These are phyloP conservation scores for Apeltes quadracus DNA, from an alignment of 2,113 vertebrate genomes.

Conservation along the genomic window DNA sequence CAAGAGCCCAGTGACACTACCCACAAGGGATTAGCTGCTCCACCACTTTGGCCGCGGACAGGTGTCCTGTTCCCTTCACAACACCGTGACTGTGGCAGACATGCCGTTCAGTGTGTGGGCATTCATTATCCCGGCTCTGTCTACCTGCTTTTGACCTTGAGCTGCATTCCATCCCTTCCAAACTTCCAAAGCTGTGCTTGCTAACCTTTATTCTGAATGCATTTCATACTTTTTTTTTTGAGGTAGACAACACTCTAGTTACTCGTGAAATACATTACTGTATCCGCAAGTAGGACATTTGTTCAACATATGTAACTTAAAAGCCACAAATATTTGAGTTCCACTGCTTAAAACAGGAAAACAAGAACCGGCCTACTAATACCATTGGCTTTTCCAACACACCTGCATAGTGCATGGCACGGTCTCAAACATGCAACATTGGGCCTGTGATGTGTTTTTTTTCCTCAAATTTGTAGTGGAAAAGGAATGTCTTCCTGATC, in stretches of 20 bases:
- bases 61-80: conserved; percentile 32
- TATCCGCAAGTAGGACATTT: not conserved
- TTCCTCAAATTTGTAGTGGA: not conserved
- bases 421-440: not conserved
- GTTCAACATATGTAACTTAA: not conserved
- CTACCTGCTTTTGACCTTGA: conserved; percentile 52
- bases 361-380: not conserved
- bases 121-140: conserved; percentile 34
- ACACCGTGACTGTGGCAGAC: conserved; percentile 1
- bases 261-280: not conserved
- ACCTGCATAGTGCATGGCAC: not conserved
- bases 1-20: conserved; percentile 47
- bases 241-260: not conserved
- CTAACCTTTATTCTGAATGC: not conserved
- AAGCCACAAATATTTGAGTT: not conserved
- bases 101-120: not conserved
- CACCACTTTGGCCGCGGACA: conserved; percentile 38
- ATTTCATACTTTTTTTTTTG: not conserved
- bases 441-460: not conserved
- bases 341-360: not conserved
- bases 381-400: conserved; percentile 10
- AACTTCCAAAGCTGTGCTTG: conserved; percentile 4
- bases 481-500: not conserved
- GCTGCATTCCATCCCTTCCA: not conserved
- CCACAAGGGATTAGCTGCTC: conserved; percentile 62